These are phyloP conservation scores for Rallus crepitans DNA, from an alignment of 2,797 vertebrate species.

Conservation along the genomic window DNA sequence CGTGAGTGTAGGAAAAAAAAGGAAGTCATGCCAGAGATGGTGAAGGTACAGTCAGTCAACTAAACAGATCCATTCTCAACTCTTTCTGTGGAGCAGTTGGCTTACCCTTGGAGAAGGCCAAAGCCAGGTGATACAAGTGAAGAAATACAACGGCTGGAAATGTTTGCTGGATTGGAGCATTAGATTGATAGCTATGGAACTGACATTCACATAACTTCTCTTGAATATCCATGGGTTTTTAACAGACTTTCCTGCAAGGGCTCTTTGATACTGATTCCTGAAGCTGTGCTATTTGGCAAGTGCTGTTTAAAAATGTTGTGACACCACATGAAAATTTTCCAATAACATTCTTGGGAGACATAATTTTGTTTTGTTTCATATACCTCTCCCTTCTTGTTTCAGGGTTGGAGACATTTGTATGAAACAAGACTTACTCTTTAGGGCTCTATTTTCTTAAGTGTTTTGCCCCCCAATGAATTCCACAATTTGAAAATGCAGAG, in stretches of 20 bases:
- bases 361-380: not conserved
- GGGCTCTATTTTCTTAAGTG: not conserved
- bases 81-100: not conserved
- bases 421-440: not conserved
- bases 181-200: not conserved
- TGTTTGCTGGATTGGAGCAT: not conserved
- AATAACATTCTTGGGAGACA: constrained; percentile 15
- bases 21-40: not conserved
- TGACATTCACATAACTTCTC: not conserved
- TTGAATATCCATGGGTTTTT: not conserved
- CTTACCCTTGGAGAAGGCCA: not conserved
- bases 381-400: not conserved
- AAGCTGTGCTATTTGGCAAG: not conserved
- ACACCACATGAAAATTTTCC: constrained; percentile 4
- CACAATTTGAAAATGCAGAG: not conserved
- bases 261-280: not conserved
- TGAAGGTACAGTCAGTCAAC: not conserved
- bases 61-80: not conserved
- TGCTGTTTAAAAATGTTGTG: not conserved
- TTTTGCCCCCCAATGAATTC: not conserved
- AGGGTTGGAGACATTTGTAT: not conserved
- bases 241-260: not conserved
- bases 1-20: not conserved
- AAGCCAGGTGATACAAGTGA: not conserved
- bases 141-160: not conserved